Evolutionary conservation across 2,888 invertebrate genomes (phyloP).

Genomic region (Drosophila pseudotalamancana): DNA sequence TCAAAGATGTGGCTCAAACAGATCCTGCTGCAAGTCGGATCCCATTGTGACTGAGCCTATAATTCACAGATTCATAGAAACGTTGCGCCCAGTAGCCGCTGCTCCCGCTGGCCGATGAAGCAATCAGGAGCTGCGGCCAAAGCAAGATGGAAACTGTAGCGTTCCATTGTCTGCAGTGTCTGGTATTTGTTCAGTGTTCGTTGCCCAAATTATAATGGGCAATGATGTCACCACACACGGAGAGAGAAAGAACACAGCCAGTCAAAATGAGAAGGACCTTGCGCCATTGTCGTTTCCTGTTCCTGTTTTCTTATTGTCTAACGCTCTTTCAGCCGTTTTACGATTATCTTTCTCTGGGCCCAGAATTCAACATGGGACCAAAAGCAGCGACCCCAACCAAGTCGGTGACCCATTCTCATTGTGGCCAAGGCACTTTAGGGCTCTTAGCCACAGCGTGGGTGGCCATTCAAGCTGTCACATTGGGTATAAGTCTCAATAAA

Average conservation of each 20-base stretch:
- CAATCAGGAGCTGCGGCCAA: constrained; percentile 53
- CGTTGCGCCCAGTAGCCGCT: constrained; percentile 20
- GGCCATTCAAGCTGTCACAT: constrained; percentile 62
- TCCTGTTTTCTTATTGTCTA: constrained; percentile 70
- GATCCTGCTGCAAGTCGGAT: constrained; percentile 17
- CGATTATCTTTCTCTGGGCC: constrained; percentile 56
- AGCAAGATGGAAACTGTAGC: constrained; percentile 16
- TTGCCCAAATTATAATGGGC: constrained; percentile 66
- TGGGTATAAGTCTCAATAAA: constrained; percentile 70
- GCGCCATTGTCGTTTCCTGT: constrained; percentile 75
- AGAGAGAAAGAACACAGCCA: neutral
- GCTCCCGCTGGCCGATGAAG: constrained; percentile 53
- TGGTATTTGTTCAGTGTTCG: constrained; percentile 65
- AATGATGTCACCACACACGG: constrained; percentile 76
- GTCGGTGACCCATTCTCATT: constrained; percentile 43
- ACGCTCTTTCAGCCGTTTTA: constrained; percentile 60
- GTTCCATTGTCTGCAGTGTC: constrained; percentile 40
- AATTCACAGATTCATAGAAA: constrained; percentile 45
- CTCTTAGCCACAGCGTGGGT: constrained; percentile 56
- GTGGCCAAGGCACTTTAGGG: constrained; percentile 76
- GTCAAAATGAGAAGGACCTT: constrained; percentile 14
- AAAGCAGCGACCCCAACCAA: constrained; percentile 10
- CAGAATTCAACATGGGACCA: constrained; percentile 9
- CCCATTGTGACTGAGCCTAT: constrained; percentile 44
- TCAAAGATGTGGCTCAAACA: constrained; percentile 53